A percentile compares a stretch with the other conserved stretches of the same genome.
phyloP scores from a whole-genome alignment of 2,888 invertebrate genomes.

The Apotomis capreana region DNA sequence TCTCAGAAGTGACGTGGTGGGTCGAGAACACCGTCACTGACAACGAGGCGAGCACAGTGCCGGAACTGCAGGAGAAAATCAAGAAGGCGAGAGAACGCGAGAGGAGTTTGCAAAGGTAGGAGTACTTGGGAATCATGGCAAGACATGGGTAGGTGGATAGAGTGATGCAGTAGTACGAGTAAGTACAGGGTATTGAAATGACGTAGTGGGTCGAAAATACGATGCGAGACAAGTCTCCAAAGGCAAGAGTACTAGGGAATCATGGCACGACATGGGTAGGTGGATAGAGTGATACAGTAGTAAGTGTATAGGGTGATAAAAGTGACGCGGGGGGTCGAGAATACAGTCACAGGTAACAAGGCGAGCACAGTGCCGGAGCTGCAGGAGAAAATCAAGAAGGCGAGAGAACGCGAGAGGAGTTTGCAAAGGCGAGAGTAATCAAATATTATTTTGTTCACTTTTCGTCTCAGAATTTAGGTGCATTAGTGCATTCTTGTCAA shows the following conservation, averaged over 20 bases:
- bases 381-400: too few relatives aligned
- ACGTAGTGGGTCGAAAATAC: constrained; percentile 72
- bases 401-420: too few relatives aligned
- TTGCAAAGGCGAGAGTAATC: too few relatives aligned
- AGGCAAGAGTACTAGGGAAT: constrained; percentile 56
- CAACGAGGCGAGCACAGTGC: constrained; percentile 65
- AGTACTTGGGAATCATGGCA: not conserved
- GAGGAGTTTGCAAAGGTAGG: constrained; percentile 67
- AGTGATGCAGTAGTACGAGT: not conserved
- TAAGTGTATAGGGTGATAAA: not conserved
- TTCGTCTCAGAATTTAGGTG: too few relatives aligned
- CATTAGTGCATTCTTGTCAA: too few relatives aligned
- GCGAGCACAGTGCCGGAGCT: too few relatives aligned
- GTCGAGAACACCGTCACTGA: constrained; percentile 63
- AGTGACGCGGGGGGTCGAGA: too few relatives aligned
- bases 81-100: constrained; percentile 67
- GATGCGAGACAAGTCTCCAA: constrained; percentile 65
- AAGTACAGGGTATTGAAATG: constrained; percentile 62
- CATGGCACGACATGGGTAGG: not conserved
- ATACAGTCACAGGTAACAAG: too few relatives aligned
- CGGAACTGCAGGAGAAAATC: constrained; percentile 67
- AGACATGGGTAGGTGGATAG: not conserved
- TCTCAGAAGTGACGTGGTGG: constrained; percentile 70
- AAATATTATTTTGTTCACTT: too few relatives aligned
- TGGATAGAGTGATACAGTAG: not conserved